Evolutionary conservation across 2,797 vertebrate species (phyloP), one percentile per base, ranked within the genome.

Genomic region (Denticeps clupeoides): DNA sequence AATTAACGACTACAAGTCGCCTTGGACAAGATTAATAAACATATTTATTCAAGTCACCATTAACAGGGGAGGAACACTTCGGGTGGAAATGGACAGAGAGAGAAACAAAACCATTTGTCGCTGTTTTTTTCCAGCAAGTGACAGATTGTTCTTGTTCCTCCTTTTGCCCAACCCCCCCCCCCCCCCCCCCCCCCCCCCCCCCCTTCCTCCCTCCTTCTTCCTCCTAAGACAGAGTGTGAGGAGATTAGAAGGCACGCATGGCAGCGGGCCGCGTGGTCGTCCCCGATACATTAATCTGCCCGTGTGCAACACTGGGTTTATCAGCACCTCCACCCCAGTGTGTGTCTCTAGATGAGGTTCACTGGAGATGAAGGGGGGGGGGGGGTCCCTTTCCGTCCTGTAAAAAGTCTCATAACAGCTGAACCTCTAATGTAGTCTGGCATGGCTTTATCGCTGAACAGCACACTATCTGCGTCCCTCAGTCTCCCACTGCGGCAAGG

Each of bases 271-370:
- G 7, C 21, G n/a, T 51, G 54, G 24, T 33, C 31, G 10, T 24
- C 24, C 21, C 54, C 57, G 58, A 60, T 64, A 57, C 22, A 8
- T 37, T 46, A 49, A 51, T 45, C 45, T 48, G 40, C 24, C 26
- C 12, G 6, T 3, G 3, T 33, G 10, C 42, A 32, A 25, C 24
- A 6, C 21, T 11, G 18, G 8, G 3, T 27, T 29, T 45, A 45
- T 49, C 53, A 27, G 11, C 25, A 24, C 13, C 24, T 5, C 35
- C 25, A 22, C 4, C 7, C 10, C 24, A 32, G 23, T 19, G 23
- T 4, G 22, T 29, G 26, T 4, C 27, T 16, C 8, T n/a, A 18
- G 2, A 25, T 35, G 8, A 26, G 29, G 22, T 22, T 12, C 24
- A 4, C 1, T 10, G 13, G 15, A 40, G 13, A 5, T 28, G 7